Evolutionary conservation across 2,888 invertebrate species (phyloP).

Genomic region (Drosophila borborema): DNA sequence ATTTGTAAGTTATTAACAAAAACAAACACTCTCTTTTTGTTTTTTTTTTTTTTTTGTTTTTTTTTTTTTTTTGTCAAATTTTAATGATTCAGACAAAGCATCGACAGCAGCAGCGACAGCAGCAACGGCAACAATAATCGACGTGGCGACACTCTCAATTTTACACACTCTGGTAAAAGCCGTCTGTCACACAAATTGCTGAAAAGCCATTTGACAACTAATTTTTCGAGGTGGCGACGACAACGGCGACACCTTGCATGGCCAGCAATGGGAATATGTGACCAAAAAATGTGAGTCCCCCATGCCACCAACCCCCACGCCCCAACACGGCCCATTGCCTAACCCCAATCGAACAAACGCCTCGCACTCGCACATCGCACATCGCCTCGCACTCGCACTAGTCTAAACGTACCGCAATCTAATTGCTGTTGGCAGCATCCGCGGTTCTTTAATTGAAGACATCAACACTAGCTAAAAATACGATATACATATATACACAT

Average conservation of each 20-base stretch:
- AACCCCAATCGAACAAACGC: conserved; percentile 36
- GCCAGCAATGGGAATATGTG: conserved; percentile 18
- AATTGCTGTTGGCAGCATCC: conserved; percentile 79
- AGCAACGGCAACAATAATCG: conserved; percentile 6
- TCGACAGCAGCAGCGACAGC: conserved; percentile 5
- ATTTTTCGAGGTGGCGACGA: conserved; percentile 67
- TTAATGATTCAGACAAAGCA: conserved; percentile 48
- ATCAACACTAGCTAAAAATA: conserved; percentile 82
- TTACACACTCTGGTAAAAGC: conserved; percentile 61
- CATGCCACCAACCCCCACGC: not conserved
- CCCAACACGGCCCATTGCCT: not conserved
- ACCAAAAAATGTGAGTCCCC: not conserved
- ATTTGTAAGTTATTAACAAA: conserved; percentile 67
- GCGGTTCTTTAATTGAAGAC: conserved; percentile 84
- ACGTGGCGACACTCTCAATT: conserved; percentile 61
- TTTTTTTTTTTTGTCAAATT: conserved; percentile 46
- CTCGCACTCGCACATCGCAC: conserved; percentile 62
- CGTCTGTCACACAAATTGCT: conserved; percentile 70
- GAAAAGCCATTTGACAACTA: conserved; percentile 73
- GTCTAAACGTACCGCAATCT: conserved; percentile 74
- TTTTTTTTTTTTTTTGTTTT: no score
- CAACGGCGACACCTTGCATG: conserved; percentile 63
- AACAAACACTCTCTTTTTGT: conserved; percentile 15
- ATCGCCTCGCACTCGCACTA: conserved; percentile 68
- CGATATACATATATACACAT: conserved; percentile 27